These are phyloP conservation scores for Zygogramma bicolorata DNA, from an alignment of 2,888 invertebrate species.

Conservation along the genomic window DNA sequence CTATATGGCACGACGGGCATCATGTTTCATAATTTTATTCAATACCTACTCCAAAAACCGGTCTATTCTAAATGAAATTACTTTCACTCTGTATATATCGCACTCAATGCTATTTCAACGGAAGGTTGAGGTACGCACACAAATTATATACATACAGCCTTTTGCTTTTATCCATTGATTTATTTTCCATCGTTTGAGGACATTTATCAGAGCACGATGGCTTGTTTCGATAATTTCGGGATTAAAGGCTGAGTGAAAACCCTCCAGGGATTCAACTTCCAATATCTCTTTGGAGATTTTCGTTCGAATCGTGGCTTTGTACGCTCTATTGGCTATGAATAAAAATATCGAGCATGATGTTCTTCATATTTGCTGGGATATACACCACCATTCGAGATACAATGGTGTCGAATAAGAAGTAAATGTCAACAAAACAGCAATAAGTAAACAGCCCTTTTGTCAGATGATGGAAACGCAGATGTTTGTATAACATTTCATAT, in stretches of 20 bases:
- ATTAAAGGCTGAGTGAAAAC: slow-evolving; percentile 7
- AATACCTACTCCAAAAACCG: no score
- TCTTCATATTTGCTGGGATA: not conserved
- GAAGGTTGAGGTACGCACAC: not conserved
- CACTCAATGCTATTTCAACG: not conserved
- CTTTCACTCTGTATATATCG: not conserved
- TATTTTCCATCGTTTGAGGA: not conserved
- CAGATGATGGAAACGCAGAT: not conserved
- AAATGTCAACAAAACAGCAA: not conserved
- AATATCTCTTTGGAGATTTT: not conserved
- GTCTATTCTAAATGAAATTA: no score
- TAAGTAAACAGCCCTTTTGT: not conserved
- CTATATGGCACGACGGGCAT: no score
- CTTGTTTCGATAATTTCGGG: slow-evolving; percentile 11
- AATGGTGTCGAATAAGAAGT: not conserved
- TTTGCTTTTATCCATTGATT: slow-evolving; percentile 6
- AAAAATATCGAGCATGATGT: not conserved
- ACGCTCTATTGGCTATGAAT: not conserved
- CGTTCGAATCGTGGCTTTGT: not conserved
- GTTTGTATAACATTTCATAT: not conserved
- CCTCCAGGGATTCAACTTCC: slow-evolving; percentile 7
- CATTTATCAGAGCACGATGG: slow-evolving; percentile 6
- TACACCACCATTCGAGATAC: not conserved
- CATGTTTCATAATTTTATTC: no score
- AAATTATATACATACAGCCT: not conserved